These are phyloP conservation scores for Hemitrygon akajei DNA, from an alignment of 2,797 vertebrate species.

Conservation along the genomic window DNA sequence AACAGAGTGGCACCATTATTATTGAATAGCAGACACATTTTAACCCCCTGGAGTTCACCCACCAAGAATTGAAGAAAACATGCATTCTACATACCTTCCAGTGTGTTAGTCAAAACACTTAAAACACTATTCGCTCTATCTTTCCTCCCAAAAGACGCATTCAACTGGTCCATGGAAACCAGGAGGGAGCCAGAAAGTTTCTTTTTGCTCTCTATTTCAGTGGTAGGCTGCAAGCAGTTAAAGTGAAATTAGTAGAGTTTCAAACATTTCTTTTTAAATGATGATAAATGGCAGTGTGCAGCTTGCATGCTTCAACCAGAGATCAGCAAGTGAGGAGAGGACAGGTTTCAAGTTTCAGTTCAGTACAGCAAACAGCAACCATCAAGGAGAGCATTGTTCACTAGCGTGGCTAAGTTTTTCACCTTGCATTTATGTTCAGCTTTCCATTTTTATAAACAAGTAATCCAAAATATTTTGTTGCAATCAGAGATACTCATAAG, in stretches of 20 bases:
- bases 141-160: conserved; percentile 85
- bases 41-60: not conserved
- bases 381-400: not conserved
- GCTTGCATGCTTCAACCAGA: conserved; percentile 41
- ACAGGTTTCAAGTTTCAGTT: conserved; percentile 41
- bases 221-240: conserved; percentile 68
- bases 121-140: conserved; percentile 89
- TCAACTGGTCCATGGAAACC: conserved; percentile 95
- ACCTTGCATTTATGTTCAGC: not conserved
- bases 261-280: conserved; percentile 33
- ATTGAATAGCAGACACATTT: not conserved
- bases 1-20: not conserved
- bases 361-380: not conserved
- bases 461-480: not conserved
- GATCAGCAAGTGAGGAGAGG: conserved; percentile 39
- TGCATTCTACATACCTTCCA: conserved; percentile 71
- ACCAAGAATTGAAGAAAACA: not conserved
- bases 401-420: not conserved
- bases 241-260: conserved; percentile 34
- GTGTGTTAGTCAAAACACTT: conserved; percentile 90
- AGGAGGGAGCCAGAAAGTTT: conserved; percentile 90
- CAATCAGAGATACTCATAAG: not conserved
- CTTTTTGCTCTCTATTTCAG: conserved; percentile 87
- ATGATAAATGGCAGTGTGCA: conserved; percentile 43
- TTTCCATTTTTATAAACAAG: not conserved